Evolutionary conservation across 2,797 vertebrate species (phyloP), one percentile per base, ranked within the genome.

Genomic region (Meriones psammophilus): DNA sequence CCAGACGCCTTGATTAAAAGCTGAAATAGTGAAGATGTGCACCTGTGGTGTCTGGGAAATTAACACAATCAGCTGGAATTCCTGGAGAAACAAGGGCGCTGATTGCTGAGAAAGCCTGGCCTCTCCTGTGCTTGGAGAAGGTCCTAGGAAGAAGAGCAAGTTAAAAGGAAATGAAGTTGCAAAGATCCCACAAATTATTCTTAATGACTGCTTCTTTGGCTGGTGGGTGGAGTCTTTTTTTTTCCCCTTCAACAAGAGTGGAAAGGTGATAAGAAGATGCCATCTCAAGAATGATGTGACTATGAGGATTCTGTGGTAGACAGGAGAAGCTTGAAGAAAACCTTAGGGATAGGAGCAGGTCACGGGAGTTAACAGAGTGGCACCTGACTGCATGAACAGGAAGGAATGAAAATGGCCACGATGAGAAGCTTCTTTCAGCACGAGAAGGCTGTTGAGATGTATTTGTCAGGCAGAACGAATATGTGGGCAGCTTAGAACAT

Each of bases 1-100:
- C n/a, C n/a, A n/a, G n/a, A 87, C 28, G 94, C 54, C 42, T 88
- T 97, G 96, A 97, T 93, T 96, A 95, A 96, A 95, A 96, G 81
- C 91, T 91, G 56, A 80, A 87, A 87, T 58, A 36, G 5, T 60
- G 20, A 81, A 3, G 28, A 89, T 74, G 13, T 64, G 33, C 94
- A 88, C 90, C 69, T 94, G 76, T 42, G 39, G 88, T 56, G 66
- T 89, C 50, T 81, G 83, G 80, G 81, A 90, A 78, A 91, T 95
- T 64, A 95, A 91, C 76, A 95, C 94, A 97, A 93, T 95, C 77
- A 92, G 69, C 88, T 94, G 36, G 92, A 88, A 89, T 97, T 94
- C 95, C 73, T 77, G 78, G 73, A 94, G 78, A 93, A 95, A 97
- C 96, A 97, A 97, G 92, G 80, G 88, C 42, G 22, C 90, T 98